Conservation (phyloP, 2,113 vertebrate species). For the Pseudorectes ferrugineus region DNA sequence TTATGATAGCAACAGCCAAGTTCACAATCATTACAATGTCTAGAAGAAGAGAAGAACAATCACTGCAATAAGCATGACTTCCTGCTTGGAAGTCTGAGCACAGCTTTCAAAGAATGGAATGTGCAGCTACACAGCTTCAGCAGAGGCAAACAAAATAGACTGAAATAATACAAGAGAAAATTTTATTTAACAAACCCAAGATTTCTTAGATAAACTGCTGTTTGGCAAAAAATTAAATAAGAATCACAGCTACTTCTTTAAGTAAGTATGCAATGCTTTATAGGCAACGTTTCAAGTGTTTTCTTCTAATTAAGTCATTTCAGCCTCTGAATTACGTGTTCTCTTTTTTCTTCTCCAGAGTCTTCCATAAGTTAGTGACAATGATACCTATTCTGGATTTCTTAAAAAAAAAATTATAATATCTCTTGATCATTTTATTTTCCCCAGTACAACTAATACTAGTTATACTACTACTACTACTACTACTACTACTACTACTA, state of each 20-base stretch:
- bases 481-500: neutral
- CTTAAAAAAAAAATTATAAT: neutral
- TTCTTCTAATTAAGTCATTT: neutral
- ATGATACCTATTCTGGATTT: neutral
- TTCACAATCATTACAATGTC: neutral
- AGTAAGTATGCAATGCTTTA: neutral
- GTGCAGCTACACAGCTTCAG: neutral
- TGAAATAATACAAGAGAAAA: neutral
- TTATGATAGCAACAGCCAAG: slow-evolving; percentile 1
- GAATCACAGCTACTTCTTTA: neutral
- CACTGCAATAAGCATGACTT: neutral
- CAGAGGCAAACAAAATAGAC: neutral
- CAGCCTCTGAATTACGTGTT: neutral
- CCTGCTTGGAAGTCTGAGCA: neutral
- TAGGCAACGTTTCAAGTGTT: neutral
- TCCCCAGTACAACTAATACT: neutral
- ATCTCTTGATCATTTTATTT: neutral
- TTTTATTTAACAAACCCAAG: neutral
- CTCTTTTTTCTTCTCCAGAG: neutral
- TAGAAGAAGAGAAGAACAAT: slow-evolving; percentile 3
- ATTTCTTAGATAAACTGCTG: neutral
- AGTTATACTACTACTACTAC: neutral
- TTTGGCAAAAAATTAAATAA: neutral
- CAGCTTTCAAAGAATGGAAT: slow-evolving; percentile 20
- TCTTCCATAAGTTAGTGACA: neutral